phyloP scores from a whole-genome alignment of 2,113 vertebrate species.

The Scomber colias region DNA sequence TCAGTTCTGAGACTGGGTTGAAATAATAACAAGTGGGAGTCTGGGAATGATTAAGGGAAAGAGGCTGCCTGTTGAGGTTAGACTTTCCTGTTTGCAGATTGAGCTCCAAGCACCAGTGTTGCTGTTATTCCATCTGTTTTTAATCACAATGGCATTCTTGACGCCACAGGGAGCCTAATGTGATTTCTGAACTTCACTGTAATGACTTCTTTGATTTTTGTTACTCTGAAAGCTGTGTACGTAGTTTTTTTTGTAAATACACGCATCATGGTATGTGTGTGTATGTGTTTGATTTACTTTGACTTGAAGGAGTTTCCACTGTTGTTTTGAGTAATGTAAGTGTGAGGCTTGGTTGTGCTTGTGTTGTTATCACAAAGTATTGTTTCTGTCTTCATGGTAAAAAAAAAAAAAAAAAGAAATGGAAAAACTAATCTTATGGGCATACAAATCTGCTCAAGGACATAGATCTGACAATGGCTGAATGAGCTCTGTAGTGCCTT shows the following conservation, averaged over 20 bases:
- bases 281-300: slow-evolving; percentile 16
- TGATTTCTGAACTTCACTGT: slow-evolving; percentile 84
- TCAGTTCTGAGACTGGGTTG: slow-evolving; percentile 71
- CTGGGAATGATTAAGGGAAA: slow-evolving; percentile 89
- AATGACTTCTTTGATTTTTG: slow-evolving; percentile 83
- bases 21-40: slow-evolving; percentile 86
- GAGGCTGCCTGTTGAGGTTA: slow-evolving; percentile 86
- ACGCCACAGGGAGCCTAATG: slow-evolving; percentile 84
- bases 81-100: slow-evolving; percentile 92
- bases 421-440: neutral
- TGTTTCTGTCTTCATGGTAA: neutral
- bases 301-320: slow-evolving; percentile 27
- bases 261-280: slow-evolving; percentile 9
- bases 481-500: slow-evolving; percentile 34
- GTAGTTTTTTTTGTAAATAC: slow-evolving; percentile 26
- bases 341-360: slow-evolving; percentile 20
- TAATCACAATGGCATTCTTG: slow-evolving; percentile 90
- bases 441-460: slow-evolving; percentile 37
- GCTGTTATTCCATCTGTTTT: slow-evolving; percentile 92
- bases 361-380: neutral
- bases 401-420: neutral
- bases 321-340: slow-evolving; percentile 33
- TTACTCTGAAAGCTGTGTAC: slow-evolving; percentile 54
- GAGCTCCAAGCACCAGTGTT: slow-evolving; percentile 87
- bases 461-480: slow-evolving; percentile 27